Evolutionary conservation across 2,113 vertebrate species (phyloP).

Genomic region (Mystacornis crossleyi): DNA sequence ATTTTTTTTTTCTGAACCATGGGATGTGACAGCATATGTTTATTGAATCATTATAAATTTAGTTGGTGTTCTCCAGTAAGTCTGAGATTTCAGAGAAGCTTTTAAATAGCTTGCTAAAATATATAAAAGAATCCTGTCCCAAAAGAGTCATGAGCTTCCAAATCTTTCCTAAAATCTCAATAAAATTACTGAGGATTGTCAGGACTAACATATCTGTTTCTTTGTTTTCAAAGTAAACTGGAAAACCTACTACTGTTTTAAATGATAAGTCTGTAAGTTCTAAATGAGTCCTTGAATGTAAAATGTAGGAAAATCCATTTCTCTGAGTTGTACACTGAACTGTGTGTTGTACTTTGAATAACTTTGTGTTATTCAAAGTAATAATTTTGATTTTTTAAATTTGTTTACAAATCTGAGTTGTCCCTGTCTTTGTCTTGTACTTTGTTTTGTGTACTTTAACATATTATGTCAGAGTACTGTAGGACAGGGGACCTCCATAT

Average conservation of each 20-base stretch:
- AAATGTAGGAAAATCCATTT: not conserved
- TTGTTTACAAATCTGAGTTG: not conserved
- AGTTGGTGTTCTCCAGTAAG: not conserved
- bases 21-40: not conserved
- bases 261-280: not conserved
- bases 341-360: not conserved
- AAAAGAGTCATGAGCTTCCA: not conserved
- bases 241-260: not conserved
- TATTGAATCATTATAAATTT: not conserved
- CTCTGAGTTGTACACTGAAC: not conserved
- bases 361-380: not conserved
- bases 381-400: not conserved
- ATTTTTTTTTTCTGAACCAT: not conserved
- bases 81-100: not conserved
- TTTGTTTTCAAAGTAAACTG: not conserved
- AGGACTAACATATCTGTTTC: not conserved
- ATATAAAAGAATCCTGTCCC: not conserved
- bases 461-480: not conserved
- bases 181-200: not conserved
- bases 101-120: not conserved
- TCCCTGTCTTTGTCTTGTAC: not conserved
- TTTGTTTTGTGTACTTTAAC: not conserved
- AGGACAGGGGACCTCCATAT: rapidly evolving
- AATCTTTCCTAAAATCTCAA: not conserved
- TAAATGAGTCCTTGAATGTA: not conserved